Percentiles rank a stretch among this genome's conserved stretches.
Evolutionary conservation across 2,888 invertebrate genomes (phyloP).

Genomic region (Caenorhabditis becei): DNA sequence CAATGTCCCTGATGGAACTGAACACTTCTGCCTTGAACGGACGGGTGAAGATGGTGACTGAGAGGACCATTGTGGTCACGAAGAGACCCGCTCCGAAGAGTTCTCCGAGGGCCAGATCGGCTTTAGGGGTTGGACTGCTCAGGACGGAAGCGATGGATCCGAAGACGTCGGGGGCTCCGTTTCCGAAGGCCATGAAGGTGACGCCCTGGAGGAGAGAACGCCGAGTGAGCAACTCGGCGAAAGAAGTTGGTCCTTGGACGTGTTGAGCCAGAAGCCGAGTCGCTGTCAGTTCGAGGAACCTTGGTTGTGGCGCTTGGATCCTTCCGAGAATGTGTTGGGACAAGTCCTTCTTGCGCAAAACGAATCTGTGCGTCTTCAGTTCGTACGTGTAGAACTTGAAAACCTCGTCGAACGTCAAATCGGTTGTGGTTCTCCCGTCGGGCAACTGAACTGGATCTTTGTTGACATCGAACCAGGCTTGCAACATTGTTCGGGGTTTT

Average conservation of each 20-base stretch:
- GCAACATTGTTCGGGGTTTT: no score
- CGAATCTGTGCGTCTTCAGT: conserved; percentile 6
- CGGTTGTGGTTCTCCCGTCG: no score
- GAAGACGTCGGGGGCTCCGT: conserved; percentile 87
- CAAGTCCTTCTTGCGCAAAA: conserved; percentile 1
- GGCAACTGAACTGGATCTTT: no score
- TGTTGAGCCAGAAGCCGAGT: conserved; percentile 19
- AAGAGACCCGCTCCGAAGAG: conserved; percentile 85
- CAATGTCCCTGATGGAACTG: conserved; percentile 84
- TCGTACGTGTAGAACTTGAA: background rate
- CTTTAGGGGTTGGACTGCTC: conserved; percentile 79
- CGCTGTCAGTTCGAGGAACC: conserved; percentile 32
- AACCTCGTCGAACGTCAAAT: no score
- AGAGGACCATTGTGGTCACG: conserved; percentile 85
- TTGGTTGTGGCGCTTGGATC: conserved; percentile 35
- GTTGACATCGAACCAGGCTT: no score
- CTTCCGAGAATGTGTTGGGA: conserved; percentile 3
- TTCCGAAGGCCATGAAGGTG: conserved; percentile 87
- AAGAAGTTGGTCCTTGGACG: background rate
- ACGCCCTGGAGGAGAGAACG: conserved; percentile 84
- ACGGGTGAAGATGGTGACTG: conserved; percentile 84
- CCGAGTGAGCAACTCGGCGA: no score
- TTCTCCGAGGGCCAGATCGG: conserved; percentile 82
- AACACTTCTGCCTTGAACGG: conserved; percentile 83
- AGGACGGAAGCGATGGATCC: conserved; percentile 85